These are phyloP conservation scores for Columbina picui DNA, from an alignment of 2,113 vertebrate genomes.

Conservation along the genomic window DNA sequence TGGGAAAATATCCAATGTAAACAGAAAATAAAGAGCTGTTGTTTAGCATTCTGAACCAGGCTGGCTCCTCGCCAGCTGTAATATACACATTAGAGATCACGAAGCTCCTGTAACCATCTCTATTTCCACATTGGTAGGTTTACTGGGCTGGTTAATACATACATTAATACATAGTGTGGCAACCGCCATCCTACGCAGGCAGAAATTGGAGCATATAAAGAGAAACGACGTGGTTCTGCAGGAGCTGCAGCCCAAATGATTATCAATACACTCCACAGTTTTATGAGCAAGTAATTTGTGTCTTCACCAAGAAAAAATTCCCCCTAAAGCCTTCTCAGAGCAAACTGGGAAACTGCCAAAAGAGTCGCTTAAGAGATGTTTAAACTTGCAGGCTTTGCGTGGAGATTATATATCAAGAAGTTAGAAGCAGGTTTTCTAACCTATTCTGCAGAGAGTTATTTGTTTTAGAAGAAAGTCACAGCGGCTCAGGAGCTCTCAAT, in stretches of 20 bases:
- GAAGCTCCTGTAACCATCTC: slow-evolving; percentile 1
- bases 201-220: not conserved
- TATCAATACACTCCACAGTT: not conserved
- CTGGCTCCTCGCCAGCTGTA: not conserved
- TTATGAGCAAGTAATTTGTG: not conserved
- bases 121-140: slow-evolving; percentile 7
- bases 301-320: slow-evolving; percentile 21
- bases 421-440: not conserved
- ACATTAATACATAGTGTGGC: not conserved
- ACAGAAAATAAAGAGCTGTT: slow-evolving; percentile 1
- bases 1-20: not conserved
- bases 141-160: not conserved
- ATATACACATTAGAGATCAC: not conserved
- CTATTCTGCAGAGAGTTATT: not conserved
- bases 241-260: not conserved
- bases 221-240: not conserved
- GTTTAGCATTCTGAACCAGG: slow-evolving; percentile 1
- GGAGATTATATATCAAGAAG: not conserved
- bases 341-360: slow-evolving; percentile 8
- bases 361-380: not conserved
- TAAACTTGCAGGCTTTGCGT: slow-evolving; percentile 8
- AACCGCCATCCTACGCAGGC: not conserved
- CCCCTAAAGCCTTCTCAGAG: not conserved
- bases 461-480: not conserved
- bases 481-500: not conserved